A percentile compares a stretch with the other conserved stretches of the same genome.
Evolutionary conservation across 2,888 invertebrate species (phyloP).

Genomic region (Catocala nupta): DNA sequence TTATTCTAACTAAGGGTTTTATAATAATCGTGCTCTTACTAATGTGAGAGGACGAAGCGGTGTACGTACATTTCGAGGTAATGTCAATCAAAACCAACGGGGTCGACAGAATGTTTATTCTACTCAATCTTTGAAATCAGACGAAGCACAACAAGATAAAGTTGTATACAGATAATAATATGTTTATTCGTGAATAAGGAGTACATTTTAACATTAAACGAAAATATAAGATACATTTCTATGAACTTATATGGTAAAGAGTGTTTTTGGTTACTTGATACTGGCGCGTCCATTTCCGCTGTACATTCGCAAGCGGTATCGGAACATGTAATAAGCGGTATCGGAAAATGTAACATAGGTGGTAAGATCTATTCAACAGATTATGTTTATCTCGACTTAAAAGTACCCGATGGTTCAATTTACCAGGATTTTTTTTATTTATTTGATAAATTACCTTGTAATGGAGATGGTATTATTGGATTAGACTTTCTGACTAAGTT

Average conservation of each 20-base stretch:
- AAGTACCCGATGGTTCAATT: neutral
- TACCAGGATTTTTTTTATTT: neutral
- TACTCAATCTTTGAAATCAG: too few relatives aligned
- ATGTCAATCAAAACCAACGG: neutral
- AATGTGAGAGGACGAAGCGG: too few relatives aligned
- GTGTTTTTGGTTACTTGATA: conserved; percentile 6
- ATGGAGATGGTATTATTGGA: conserved; percentile 4
- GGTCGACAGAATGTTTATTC: too few relatives aligned
- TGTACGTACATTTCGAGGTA: neutral
- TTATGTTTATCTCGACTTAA: neutral
- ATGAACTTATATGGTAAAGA: neutral
- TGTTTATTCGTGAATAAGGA: neutral
- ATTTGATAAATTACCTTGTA: conserved; percentile 5
- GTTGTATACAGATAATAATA: too few relatives aligned
- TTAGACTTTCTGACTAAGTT: neutral
- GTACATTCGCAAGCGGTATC: neutral
- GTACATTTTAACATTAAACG: neutral
- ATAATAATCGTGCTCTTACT: too few relatives aligned
- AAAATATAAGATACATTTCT: neutral
- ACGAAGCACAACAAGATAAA: too few relatives aligned
- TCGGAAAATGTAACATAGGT: neutral
- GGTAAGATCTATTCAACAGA: neutral
- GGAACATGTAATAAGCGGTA: neutral
- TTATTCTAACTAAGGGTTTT: too few relatives aligned
- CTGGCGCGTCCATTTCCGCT: conserved; percentile 6